Conservation (phyloP, 2,797 vertebrate species). For the Gobio occitaniae region DNA sequence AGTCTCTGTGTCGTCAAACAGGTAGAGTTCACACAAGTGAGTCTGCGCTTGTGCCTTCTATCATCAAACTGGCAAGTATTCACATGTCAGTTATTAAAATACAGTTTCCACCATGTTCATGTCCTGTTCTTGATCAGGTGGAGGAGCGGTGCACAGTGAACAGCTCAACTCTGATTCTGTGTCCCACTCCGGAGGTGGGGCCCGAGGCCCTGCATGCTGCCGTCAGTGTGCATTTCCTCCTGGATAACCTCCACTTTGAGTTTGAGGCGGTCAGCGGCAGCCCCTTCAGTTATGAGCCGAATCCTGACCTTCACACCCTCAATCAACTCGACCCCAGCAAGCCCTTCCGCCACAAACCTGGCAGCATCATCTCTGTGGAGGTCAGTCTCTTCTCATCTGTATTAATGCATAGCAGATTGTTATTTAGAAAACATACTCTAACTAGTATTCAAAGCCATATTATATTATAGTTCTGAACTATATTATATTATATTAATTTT, state of each 20-base stretch:
- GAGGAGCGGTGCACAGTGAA: constrained; percentile 86
- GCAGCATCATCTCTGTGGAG: constrained; percentile 96
- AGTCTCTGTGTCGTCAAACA: constrained; percentile 80
- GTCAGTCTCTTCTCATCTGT: constrained; percentile 65
- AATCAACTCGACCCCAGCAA: constrained; percentile 86
- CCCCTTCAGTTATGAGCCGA: constrained; percentile 89
- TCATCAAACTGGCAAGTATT: neutral
- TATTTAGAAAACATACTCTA: neutral
- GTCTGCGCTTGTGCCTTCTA: constrained; percentile 28
- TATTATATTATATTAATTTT: neutral
- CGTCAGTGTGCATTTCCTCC: constrained; percentile 89
- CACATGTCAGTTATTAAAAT: neutral
- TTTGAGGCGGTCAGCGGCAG: constrained; percentile 69
- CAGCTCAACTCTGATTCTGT: constrained; percentile 87
- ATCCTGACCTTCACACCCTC: constrained; percentile 85
- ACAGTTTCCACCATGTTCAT: neutral
- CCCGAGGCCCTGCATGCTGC: constrained; percentile 72
- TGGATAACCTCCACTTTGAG: constrained; percentile 92
- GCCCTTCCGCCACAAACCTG: constrained; percentile 93
- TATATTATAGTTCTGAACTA: neutral
- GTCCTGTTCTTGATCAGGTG: constrained; percentile 75
- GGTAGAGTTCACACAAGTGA: constrained; percentile 66
- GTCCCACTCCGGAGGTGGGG: constrained; percentile 87
- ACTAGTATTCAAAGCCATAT: neutral
- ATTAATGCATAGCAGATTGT: no score